A percentile compares a stretch with the other conserved stretches of the same genome.
These are phyloP conservation scores for Axis porcinus DNA, from an alignment of 2,113 vertebrate species.

Conservation along the genomic window DNA sequence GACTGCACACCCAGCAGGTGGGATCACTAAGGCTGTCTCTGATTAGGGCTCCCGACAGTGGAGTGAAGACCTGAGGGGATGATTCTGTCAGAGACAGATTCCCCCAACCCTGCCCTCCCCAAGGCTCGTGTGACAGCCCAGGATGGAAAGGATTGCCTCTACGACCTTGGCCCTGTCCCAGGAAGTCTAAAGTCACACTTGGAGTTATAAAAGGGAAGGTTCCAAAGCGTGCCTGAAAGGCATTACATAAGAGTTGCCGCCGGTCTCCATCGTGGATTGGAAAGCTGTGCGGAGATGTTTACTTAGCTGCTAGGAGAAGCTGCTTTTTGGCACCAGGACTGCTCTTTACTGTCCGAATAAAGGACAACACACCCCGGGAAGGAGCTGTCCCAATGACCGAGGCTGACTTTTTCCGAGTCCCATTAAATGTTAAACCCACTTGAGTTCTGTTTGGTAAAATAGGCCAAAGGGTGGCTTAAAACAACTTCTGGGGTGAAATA, in stretches of 20 bases:
- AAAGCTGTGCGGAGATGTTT: conserved; percentile 2
- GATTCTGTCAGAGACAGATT: neutral
- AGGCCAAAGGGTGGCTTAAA: neutral
- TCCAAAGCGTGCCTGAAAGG: neutral
- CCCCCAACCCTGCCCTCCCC: neutral
- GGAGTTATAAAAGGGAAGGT: conserved; percentile 37
- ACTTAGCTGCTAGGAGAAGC: conserved; percentile 19
- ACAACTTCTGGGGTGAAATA: neutral
- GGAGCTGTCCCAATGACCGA: neutral
- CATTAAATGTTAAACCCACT: neutral
- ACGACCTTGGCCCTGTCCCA: neutral
- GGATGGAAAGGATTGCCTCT: neutral
- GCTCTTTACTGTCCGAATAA: neutral
- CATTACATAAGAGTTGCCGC: neutral
- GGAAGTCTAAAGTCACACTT: neutral
- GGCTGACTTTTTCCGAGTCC: neutral
- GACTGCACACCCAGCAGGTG: neutral
- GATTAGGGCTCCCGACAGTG: neutral
- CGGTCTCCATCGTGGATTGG: neutral
- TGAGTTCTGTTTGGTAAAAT: neutral
- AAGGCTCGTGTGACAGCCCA: neutral
- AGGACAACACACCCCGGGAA: neutral
- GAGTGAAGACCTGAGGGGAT: neutral
- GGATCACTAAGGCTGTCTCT: neutral
- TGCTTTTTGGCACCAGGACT: neutral